Evolutionary conservation across 2,888 invertebrate species (phyloP).

Genomic region (Zaprionus obscuricornis): DNA sequence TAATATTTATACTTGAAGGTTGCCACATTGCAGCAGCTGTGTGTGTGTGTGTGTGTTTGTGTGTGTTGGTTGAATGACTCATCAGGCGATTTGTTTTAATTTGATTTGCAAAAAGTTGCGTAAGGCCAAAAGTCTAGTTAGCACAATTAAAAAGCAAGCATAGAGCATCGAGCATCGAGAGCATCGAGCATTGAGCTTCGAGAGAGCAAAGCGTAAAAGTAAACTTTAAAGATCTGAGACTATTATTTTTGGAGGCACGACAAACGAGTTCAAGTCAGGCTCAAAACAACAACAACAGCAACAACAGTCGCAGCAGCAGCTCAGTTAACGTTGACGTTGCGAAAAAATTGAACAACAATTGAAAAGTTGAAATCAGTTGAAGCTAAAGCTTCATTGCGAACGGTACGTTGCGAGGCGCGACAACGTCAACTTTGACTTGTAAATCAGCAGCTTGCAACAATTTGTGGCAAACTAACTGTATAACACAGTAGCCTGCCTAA

Average conservation of each 20-base stretch:
- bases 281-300: conserved; percentile 21
- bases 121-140: conserved; percentile 64
- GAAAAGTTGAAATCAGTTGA: conserved; percentile 68
- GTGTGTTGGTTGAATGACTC: too few relatives aligned
- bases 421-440: conserved; percentile 7
- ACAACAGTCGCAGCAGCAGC: background rate
- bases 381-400: conserved; percentile 59
- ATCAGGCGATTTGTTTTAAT: conserved; percentile 63
- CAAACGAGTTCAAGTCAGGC: conserved; percentile 64
- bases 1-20: conserved; percentile 45
- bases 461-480: conserved; percentile 28
- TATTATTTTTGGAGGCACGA: conserved; percentile 69
- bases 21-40: conserved; percentile 29
- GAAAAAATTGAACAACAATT: conserved; percentile 59
- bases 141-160: conserved; percentile 64
- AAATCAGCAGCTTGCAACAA: conserved; percentile 30
- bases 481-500: conserved; percentile 16
- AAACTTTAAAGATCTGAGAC: conserved; percentile 18
- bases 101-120: conserved; percentile 56
- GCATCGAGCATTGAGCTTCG: too few relatives aligned
- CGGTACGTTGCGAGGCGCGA: conserved; percentile 56
- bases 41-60: too few relatives aligned
- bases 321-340: conserved; percentile 33
- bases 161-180: conserved; percentile 35
- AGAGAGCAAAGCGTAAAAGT: too few relatives aligned